phyloP scores from a whole-genome alignment of 2,797 vertebrate species.

The Merluccius polli region DNA sequence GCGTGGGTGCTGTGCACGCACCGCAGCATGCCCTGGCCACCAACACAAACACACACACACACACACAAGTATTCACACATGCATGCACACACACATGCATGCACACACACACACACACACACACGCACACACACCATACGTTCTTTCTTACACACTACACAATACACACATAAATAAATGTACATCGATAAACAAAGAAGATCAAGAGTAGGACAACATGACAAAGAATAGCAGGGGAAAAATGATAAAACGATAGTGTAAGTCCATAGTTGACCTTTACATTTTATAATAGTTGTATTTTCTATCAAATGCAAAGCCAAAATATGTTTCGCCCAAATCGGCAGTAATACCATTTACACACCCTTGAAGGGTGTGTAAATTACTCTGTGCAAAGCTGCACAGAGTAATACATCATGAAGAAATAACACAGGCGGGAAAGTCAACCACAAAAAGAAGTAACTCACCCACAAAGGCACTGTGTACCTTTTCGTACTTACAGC shows the following conservation, averaged over 20 bases:
- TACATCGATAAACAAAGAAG: not conserved
- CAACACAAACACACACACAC: not conserved
- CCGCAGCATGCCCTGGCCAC: not conserved
- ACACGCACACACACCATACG: constrained; percentile 9
- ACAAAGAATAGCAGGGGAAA: too few relatives aligned
- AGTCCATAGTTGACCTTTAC: not conserved
- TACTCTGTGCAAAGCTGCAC: not conserved
- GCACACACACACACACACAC: constrained; percentile 9
- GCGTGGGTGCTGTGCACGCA: not conserved
- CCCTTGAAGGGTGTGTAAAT: too few relatives aligned
- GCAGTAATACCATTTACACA: not conserved
- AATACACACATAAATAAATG: not conserved
- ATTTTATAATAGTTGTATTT: not conserved
- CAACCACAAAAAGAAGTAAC: not conserved
- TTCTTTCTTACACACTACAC: not conserved
- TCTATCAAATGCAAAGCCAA: not conserved
- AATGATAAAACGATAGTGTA: not conserved
- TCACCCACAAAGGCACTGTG: not conserved
- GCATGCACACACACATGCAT: not conserved
- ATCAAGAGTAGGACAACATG: too few relatives aligned
- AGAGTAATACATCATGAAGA: not conserved
- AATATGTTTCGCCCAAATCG: not conserved
- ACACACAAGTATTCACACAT: constrained; percentile 3
- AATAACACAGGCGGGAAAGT: not conserved
- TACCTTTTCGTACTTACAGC: not conserved